phyloP scores from a whole-genome alignment of 1,140 invertebrate species.

The Lepidurus apus region DNA sequence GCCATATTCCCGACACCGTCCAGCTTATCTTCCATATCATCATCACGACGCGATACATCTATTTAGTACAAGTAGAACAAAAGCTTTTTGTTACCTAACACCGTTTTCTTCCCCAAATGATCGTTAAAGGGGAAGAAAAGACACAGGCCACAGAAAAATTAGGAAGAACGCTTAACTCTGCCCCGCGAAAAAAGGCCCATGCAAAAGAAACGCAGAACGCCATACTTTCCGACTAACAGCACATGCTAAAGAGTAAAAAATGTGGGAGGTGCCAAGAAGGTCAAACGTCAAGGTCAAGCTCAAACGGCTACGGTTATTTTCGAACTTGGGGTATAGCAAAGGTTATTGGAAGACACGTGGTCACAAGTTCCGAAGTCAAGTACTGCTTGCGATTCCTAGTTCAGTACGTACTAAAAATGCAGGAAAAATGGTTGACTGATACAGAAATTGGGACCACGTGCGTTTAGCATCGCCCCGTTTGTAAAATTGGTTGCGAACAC shows the following conservation, averaged over 20 bases:
- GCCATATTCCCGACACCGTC: background rate
- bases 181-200: background rate
- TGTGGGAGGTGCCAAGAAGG: background rate
- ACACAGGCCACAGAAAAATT: background rate
- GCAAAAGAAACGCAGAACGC: background rate
- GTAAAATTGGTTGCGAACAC: background rate
- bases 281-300: background rate
- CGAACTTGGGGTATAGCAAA: background rate
- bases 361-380: background rate
- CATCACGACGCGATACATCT: background rate
- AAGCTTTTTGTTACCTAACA: background rate
- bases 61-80: background rate
- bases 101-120: background rate
- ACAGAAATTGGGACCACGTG: background rate
- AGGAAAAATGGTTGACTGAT: background rate
- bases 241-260: background rate
- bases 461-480: background rate
- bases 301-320: background rate
- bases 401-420: too few relatives aligned
- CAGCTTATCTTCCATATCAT: conserved; percentile 6
- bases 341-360: background rate
- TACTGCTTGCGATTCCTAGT: background rate
- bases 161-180: background rate
- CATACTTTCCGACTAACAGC: background rate
- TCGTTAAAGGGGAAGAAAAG: background rate